Percentiles rank a stretch among this genome's conserved stretches.
Evolutionary conservation across 2,113 vertebrate genomes (phyloP).

Genomic region (Scomber scombrus): DNA sequence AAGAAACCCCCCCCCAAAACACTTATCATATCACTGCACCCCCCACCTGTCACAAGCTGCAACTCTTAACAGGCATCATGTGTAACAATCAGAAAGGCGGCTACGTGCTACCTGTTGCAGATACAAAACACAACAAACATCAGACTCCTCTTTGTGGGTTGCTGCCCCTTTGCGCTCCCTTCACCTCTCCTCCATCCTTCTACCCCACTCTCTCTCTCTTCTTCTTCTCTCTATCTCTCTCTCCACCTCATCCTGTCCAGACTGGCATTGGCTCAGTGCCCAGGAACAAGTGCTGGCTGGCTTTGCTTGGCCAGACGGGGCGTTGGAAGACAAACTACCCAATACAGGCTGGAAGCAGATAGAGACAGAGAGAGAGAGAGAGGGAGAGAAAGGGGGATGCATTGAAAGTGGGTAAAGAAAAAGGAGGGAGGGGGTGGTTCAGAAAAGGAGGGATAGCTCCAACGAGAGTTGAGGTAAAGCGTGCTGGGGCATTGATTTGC

Average conservation of each 20-base stretch:
- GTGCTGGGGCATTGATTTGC: conserved; percentile 79
- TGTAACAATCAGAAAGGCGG: conserved; percentile 3
- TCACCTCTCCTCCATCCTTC: neutral
- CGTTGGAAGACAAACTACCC: conserved; percentile 74
- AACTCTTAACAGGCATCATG: conserved; percentile 32
- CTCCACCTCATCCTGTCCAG: conserved; percentile 39
- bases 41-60: neutral
- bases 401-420: conserved; percentile 10
- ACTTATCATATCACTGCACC: conserved; percentile 21
- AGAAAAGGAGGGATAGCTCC: conserved; percentile 54
- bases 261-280: conserved; percentile 66
- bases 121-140: conserved; percentile 30
- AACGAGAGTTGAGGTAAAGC: conserved; percentile 68
- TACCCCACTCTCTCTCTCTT: neutral
- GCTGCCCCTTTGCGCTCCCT: neutral
- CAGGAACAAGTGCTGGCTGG: conserved; percentile 60
- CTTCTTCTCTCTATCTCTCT: neutral
- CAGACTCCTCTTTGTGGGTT: conserved; percentile 7
- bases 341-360: conserved; percentile 63
- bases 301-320: conserved; percentile 42
- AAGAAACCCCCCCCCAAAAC: conserved; percentile 1
- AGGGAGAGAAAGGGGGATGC: conserved; percentile 43
- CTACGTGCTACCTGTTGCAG: conserved; percentile 17
- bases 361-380: conserved; percentile 63
- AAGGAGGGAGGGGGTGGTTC: conserved; percentile 35